Conservation (phyloP, 2,113 vertebrate genomes). For the Ailurus styani region DNA sequence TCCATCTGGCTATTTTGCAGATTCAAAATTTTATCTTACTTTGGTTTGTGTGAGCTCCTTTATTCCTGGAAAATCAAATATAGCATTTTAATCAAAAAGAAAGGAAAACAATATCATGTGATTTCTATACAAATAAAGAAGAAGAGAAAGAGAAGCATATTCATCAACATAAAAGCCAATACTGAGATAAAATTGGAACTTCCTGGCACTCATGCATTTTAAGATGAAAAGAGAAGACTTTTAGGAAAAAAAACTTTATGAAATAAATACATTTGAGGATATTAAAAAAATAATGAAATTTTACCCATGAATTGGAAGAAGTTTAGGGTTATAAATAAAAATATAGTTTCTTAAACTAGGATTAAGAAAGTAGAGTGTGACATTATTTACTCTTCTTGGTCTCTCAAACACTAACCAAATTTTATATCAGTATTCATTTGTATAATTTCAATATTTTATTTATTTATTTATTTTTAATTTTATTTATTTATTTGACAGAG, state of each 20-base stretch:
- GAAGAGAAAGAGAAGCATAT: constrained; percentile 80
- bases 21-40: constrained; percentile 60
- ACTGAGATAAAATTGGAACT: constrained; percentile 76
- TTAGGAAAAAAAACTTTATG: constrained; percentile 44
- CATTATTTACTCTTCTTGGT: background rate
- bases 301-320: constrained; percentile 53
- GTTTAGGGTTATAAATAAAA: background rate
- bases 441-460: background rate
- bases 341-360: background rate
- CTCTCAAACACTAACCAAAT: constrained; percentile 7
- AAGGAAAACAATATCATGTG: constrained; percentile 78
- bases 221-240: constrained; percentile 69
- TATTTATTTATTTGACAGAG: no score
- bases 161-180: constrained; percentile 80
- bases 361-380: background rate
- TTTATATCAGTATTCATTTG: constrained; percentile 31
- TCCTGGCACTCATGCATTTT: constrained; percentile 68
- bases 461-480: no score
- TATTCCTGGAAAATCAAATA: constrained; percentile 83
- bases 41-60: constrained; percentile 65
- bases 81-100: constrained; percentile 82
- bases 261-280: constrained; percentile 73
- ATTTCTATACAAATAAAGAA: constrained; percentile 80
- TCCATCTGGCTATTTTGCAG: constrained; percentile 45
- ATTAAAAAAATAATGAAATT: constrained; percentile 71